Base-by-base conservation (phyloP, 2,888 invertebrate genomes). In the Incurvaria masculella region DNA sequence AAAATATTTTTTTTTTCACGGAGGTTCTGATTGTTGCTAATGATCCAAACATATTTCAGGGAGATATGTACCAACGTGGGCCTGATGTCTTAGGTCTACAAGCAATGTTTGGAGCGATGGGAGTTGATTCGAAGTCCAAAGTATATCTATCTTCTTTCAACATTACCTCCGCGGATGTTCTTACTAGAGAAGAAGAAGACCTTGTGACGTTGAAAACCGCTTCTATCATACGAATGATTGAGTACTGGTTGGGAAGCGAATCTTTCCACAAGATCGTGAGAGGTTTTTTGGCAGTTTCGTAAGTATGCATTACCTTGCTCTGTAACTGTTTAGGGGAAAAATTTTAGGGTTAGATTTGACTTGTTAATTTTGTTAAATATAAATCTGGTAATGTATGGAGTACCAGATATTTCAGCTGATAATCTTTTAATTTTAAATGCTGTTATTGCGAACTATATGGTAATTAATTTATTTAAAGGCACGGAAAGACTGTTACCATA, bases 221-320 rank as follows among this genome's bases (percentile, higher is more conserved):
- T 0, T 67, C 76, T 0, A 61, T 78, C 16, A 47, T 76, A 33
- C 75, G 76, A 75, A 78, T 78, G 78, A 55, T 78, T 10, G 75
- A 76, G 51, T 73, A 75, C 47, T 78, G 78, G 75, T 53, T 78
- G 1, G 70, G 66, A 2, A 59, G 68, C 1, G 66, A 72, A 46
- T 69, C 63, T 59, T 62, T 66, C 50, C 63, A 72, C 52, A 56
- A 60, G 33, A 65, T 73, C 2, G 53, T 78, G 46, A 64, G 71
- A 26, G 66, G 68, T 53, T 75, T 73, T 55, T 67, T 78, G 11
- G 72, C 52, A 62, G 62, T n/a, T n/a, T n/a, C n/a, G n/a, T n/a
- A n/a, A n/a, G n/a, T n/a, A n/a, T n/a, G n/a, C n/a, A n/a, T n/a
- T n/a, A n/a, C n/a, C n/a, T n/a, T n/a, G n/a, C n/a, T n/a, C n/a